Evolutionary conservation across 1,140 invertebrate genomes (phyloP).

Genomic region (Brachionus rubens): DNA sequence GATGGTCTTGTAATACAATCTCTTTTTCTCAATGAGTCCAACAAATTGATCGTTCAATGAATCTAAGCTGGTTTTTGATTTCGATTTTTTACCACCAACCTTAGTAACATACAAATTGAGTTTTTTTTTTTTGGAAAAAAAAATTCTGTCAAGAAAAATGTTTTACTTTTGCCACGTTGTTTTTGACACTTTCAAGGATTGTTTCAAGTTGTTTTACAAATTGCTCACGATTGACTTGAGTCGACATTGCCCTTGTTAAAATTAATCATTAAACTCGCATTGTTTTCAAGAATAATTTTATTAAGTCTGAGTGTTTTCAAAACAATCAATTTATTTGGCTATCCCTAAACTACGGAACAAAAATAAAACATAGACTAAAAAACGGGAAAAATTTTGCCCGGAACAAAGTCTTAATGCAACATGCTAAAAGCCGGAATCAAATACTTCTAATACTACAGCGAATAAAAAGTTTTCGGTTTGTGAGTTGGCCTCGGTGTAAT

Average conservation of each 20-base stretch:
- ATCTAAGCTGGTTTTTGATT: constrained; percentile 72
- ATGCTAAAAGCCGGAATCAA: no score
- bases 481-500: no score
- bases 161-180: constrained; percentile 55
- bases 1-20: constrained; percentile 77
- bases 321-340: no score
- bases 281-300: background rate
- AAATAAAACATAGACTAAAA: no score
- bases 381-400: no score
- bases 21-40: constrained; percentile 72
- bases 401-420: no score
- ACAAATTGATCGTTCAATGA: constrained; percentile 70
- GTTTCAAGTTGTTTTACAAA: constrained; percentile 81
- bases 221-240: constrained; percentile 68
- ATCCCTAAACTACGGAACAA: no score
- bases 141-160: background rate
- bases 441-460: no score
- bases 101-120: constrained; percentile 47
- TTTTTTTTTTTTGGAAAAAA: background rate
- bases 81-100: constrained; percentile 60
- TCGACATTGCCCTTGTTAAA: constrained; percentile 59
- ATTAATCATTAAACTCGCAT: background rate
- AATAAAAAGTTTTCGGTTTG: no score
- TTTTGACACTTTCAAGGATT: constrained; percentile 78
- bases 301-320: no score